Conservation (phyloP, 1,140 invertebrate genomes). For the Oreohelix idahoensis region DNA sequence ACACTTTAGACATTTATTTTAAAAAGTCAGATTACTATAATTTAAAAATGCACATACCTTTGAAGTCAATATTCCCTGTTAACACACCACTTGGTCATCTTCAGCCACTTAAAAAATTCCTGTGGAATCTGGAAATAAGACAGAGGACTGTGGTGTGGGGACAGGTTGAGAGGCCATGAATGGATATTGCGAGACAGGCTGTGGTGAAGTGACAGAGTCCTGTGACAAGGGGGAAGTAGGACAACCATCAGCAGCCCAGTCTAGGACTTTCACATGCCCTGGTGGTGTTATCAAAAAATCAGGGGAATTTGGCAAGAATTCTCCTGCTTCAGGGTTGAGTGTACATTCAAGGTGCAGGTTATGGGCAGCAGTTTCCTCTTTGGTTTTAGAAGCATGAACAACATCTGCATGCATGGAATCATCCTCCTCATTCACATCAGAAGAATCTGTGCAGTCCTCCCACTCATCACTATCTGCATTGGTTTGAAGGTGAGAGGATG, state of each 20-base stretch:
- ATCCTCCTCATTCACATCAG: constrained; percentile 43
- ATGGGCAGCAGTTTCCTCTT: not conserved
- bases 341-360: constrained; percentile 48
- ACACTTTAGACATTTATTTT: too few relatives aligned
- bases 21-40: too few relatives aligned
- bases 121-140: too few relatives aligned
- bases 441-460: constrained; percentile 56
- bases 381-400: not conserved
- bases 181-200: not conserved
- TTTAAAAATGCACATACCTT: too few relatives aligned
- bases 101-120: too few relatives aligned
- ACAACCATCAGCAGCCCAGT: constrained; percentile 41
- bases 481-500: constrained; percentile 29
- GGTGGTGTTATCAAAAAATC: constrained; percentile 48
- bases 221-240: constrained; percentile 28
- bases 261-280: constrained; percentile 44
- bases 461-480: constrained; percentile 56
- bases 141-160: too few relatives aligned
- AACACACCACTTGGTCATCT: too few relatives aligned
- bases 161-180: too few relatives aligned
- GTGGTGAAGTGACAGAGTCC: not conserved
- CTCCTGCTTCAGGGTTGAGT: constrained; percentile 59
- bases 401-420: not conserved
- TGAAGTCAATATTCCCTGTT: too few relatives aligned
- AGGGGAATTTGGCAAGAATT: constrained; percentile 52